Percentiles rank a stretch among this genome's conserved stretches.
Evolutionary conservation across 2,888 invertebrate genomes (phyloP).

Genomic region (Pachycephus smyrnensis): DNA sequence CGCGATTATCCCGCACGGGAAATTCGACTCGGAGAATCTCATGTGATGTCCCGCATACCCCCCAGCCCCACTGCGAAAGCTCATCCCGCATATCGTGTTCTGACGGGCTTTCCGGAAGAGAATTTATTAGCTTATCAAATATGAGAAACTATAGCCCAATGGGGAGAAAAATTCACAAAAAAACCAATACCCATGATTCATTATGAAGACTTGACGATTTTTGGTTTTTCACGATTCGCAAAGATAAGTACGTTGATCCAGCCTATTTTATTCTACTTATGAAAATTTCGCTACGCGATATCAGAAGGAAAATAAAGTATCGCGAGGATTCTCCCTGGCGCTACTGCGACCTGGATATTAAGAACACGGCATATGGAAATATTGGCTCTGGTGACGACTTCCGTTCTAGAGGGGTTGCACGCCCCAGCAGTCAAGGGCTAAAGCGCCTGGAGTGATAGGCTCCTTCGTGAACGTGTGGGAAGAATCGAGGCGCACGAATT

Average conservation of each 20-base stretch:
- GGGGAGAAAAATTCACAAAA: no score
- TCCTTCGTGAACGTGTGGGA: conserved; percentile 16
- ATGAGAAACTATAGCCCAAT: neutral
- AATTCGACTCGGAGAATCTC: neutral
- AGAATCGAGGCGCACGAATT: conserved; percentile 3
- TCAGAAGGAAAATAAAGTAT: neutral
- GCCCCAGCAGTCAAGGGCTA: conserved; percentile 34
- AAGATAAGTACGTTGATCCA: neutral
- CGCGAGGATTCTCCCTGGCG: neutral
- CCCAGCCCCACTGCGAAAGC: neutral
- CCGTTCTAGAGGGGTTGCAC: conserved; percentile 29
- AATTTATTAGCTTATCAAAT: neutral
- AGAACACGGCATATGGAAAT: conserved; percentile 25
- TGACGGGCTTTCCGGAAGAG: neutral
- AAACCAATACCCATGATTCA: no score
- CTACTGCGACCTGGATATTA: neutral
- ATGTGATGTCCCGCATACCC: neutral
- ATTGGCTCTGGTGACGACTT: conserved; percentile 33
- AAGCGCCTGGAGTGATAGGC: conserved; percentile 26
- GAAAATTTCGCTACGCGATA: neutral
- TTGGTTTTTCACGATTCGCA: no score
- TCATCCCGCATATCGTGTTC: neutral
- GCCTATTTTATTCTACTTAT: neutral
- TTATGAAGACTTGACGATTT: no score
- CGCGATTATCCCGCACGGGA: neutral